phyloP scores from a whole-genome alignment of 92 coral and sea anemone species.

The Virgularia gustaviana region DNA sequence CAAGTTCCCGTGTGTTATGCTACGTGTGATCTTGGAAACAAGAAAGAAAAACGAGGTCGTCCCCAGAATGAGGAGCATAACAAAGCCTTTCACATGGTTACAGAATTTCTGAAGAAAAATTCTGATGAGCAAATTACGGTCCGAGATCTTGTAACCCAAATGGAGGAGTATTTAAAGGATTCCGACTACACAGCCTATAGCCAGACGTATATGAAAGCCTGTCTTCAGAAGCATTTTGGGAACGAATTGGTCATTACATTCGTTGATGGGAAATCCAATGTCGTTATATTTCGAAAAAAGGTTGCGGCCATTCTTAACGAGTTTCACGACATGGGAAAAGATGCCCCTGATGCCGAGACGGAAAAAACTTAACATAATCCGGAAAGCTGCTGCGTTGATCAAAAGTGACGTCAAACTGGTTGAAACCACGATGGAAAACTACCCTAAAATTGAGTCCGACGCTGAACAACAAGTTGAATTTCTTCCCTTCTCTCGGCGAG shows the following conservation, averaged over 20 bases:
- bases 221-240: constrained; percentile 43
- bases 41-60: background rate
- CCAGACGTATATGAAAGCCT: constrained; percentile 42
- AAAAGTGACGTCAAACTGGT: constrained; percentile 10
- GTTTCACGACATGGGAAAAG: constrained; percentile 27
- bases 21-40: background rate
- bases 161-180: background rate
- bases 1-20: background rate
- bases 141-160: too few species aligned
- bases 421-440: background rate
- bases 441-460: constrained; percentile 27
- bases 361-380: constrained; percentile 27
- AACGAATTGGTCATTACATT: constrained; percentile 41
- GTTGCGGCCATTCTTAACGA: constrained; percentile 37
- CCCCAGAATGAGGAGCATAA: background rate
- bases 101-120: too few species aligned
- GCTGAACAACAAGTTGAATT: background rate
- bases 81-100: background rate
- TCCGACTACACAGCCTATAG: constrained; percentile 16
- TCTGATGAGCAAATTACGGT: too few species aligned
- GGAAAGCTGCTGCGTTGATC: constrained; percentile 24
- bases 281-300: constrained; percentile 48
- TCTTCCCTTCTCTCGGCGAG: background rate
- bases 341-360: background rate
- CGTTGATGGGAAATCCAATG: constrained; percentile 44